A percentile compares a stretch with the other conserved stretches of the same genome.
phyloP scores from a whole-genome alignment of 2,797 vertebrate genomes.

The Melanotaenia boesemani region DNA sequence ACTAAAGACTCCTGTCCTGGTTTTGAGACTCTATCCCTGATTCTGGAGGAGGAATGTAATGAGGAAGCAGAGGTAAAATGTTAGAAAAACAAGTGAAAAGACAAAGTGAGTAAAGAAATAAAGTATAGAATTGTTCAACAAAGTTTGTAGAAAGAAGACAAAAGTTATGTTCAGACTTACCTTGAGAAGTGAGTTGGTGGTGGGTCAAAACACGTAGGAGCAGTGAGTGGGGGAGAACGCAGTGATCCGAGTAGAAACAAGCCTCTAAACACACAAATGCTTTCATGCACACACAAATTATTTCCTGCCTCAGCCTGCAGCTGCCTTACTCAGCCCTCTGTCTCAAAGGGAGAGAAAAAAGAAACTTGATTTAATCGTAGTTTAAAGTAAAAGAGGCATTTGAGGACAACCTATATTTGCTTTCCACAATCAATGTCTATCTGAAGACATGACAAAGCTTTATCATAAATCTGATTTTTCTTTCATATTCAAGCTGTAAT shows the following conservation, averaged over 20 bases:
- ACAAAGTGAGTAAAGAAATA: background rate
- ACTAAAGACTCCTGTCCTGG: slow-evolving; percentile 25
- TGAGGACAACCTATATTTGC: background rate
- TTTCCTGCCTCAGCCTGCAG: slow-evolving; percentile 70
- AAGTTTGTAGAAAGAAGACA: background rate
- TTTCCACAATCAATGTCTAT: background rate
- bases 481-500: background rate
- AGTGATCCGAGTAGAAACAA: slow-evolving; percentile 28
- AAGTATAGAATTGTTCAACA: background rate
- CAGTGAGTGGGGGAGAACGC: slow-evolving; percentile 30
- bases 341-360: slow-evolving; percentile 14
- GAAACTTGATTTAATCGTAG: slow-evolving; percentile 40
- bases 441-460: background rate
- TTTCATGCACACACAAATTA: slow-evolving; percentile 15
- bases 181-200: slow-evolving; percentile 31
- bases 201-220: slow-evolving; percentile 34
- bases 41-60: slow-evolving; percentile 53
- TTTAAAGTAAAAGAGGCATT: background rate
- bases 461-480: background rate
- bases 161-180: slow-evolving; percentile 46
- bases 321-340: slow-evolving; percentile 56
- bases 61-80: slow-evolving; percentile 18
- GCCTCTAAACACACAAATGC: slow-evolving; percentile 28
- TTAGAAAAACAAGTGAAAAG: background rate
- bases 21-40: slow-evolving; percentile 33